Conservation (phyloP, 1,140 invertebrate genomes). For the Drosophila yakuba region DNA sequence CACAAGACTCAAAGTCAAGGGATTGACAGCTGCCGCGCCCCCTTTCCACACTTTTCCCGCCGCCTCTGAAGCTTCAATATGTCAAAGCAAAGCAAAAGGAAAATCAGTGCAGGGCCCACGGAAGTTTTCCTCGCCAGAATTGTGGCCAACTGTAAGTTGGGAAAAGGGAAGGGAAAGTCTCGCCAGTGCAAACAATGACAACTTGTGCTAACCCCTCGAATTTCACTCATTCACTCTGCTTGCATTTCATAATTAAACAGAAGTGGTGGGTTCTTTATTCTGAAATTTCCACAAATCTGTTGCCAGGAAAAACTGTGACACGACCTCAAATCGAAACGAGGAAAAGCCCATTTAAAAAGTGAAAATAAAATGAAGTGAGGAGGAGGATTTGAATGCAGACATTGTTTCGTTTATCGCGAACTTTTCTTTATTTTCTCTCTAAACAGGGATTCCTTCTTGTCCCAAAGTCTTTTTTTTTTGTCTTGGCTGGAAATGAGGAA, state of each 20-base stretch:
- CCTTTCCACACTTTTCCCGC: background rate
- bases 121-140: slow-evolving; percentile 34
- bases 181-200: slow-evolving; percentile 24
- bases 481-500: slow-evolving; percentile 3
- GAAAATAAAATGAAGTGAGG: slow-evolving; percentile 3
- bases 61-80: slow-evolving; percentile 18
- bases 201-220: background rate
- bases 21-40: slow-evolving; percentile 39
- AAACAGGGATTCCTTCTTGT: slow-evolving; percentile 14
- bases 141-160: slow-evolving; percentile 13
- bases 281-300: slow-evolving; percentile 2
- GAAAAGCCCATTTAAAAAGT: slow-evolving; percentile 29
- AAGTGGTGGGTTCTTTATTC: slow-evolving; percentile 12
- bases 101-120: slow-evolving; percentile 23
- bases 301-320: slow-evolving; percentile 43
- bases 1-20: slow-evolving; percentile 27
- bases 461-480: background rate
- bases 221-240: slow-evolving; percentile 24
- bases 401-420: slow-evolving; percentile 50
- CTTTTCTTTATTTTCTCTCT: slow-evolving; percentile 28
- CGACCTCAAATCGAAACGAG: slow-evolving; percentile 21
- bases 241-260: slow-evolving; percentile 56
- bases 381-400: slow-evolving; percentile 20
- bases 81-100: slow-evolving; percentile 28
- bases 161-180: background rate